Percentiles rank a stretch among this genome's conserved stretches.
phyloP scores from a whole-genome alignment of 2,113 vertebrate genomes.

The Neomonachus schauinslandi region DNA sequence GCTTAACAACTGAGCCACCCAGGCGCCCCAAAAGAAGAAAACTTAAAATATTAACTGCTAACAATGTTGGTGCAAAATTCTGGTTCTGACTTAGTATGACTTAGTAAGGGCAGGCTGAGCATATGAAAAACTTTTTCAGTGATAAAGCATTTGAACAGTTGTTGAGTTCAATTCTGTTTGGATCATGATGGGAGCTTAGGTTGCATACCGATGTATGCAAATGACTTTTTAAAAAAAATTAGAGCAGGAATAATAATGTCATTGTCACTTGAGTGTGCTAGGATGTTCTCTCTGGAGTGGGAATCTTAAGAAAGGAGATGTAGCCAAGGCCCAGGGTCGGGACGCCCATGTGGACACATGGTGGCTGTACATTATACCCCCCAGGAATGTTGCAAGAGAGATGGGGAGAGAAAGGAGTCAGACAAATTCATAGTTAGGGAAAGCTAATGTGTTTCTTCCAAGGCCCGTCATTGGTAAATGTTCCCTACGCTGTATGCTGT shows the following conservation, averaged over 20 bases:
- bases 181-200: neutral
- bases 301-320: neutral
- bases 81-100: neutral
- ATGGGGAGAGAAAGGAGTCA: neutral
- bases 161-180: constrained; percentile 10
- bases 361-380: neutral
- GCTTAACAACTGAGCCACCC: too few species aligned
- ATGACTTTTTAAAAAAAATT: constrained; percentile 51
- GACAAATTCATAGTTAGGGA: neutral
- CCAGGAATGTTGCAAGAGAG: neutral
- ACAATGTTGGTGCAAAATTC: neutral
- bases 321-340: neutral
- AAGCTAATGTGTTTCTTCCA: neutral
- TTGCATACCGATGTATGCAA: neutral
- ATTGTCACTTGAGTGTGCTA: neutral
- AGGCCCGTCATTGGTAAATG: neutral
- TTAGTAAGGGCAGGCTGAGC: neutral
- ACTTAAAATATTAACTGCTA: neutral
- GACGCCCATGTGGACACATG: accelerated
- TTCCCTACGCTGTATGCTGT: neutral
- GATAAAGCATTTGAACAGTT: neutral
- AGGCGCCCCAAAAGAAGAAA: neutral
- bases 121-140: neutral
- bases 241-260: neutral
- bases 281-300: neutral